Percentiles rank a stretch among this genome's conserved stretches.
phyloP scores from a whole-genome alignment of 2,113 vertebrate species.

The Macroglossus sobrinus region DNA sequence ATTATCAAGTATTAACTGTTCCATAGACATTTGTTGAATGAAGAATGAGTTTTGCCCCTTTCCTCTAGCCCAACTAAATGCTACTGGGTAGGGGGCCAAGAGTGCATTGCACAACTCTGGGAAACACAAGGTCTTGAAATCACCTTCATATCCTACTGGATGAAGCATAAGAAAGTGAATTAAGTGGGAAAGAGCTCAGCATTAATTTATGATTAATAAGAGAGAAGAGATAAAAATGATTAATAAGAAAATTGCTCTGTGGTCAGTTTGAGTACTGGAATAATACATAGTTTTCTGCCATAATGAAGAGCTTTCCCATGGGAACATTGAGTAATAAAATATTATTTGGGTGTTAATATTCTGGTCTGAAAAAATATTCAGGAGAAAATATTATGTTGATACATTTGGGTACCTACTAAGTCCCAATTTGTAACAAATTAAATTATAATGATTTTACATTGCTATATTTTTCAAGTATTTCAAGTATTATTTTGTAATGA shows the following conservation, averaged over 20 bases:
- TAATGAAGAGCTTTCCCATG: neutral
- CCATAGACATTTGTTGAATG: neutral
- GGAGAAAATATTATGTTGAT: neutral
- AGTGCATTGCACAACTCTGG: neutral
- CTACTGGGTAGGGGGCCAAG: neutral
- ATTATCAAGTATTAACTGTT: neutral
- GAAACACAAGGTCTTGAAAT: neutral
- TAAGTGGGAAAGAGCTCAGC: neutral
- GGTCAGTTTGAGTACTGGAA: neutral
- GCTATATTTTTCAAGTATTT: neutral
- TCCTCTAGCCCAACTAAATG: neutral
- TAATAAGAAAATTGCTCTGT: neutral
- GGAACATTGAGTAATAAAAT: neutral
- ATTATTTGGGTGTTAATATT: neutral
- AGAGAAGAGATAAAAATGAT: neutral
- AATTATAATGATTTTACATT: neutral
- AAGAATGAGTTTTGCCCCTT: neutral
- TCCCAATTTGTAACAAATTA: neutral
- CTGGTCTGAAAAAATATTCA: neutral
- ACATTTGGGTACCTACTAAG: neutral
- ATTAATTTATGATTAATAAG: neutral
- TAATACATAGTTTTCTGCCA: neutral
- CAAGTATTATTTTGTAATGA: neutral
- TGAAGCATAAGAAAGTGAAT: neutral
- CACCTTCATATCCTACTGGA: neutral